Percentiles rank a stretch among this genome's conserved stretches.
phyloP scores from a whole-genome alignment of 2,113 vertebrate genomes.

The Ailuropoda melanoleuca region DNA sequence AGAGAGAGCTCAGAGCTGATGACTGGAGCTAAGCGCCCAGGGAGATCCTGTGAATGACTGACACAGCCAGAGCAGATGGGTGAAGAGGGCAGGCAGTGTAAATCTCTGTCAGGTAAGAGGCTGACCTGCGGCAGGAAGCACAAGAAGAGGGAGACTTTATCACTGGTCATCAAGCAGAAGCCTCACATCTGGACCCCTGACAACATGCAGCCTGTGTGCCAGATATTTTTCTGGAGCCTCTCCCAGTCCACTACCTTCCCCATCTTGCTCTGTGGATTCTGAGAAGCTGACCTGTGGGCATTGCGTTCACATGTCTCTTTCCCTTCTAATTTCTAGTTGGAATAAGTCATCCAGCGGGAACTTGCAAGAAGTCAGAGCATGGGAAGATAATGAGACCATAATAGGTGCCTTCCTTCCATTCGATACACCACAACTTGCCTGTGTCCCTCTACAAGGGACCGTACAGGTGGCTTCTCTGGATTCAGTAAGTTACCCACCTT shows the following conservation, averaged over 20 bases:
- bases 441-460: neutral
- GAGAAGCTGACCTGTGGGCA: neutral
- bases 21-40: neutral
- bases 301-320: neutral
- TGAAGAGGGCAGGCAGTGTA: neutral
- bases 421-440: neutral
- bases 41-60: neutral
- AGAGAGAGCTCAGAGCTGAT: neutral
- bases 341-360: neutral
- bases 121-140: neutral
- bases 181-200: neutral
- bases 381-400: neutral
- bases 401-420: neutral
- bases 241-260: neutral
- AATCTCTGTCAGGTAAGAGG: neutral
- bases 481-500: neutral
- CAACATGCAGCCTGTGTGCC: no score
- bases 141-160: neutral
- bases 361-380: neutral
- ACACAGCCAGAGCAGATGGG: neutral
- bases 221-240: neutral
- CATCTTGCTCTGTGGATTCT: neutral
- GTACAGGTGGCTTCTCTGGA: neutral
- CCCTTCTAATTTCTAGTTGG: neutral
- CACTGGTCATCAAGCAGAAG: neutral